phyloP scores from a whole-genome alignment of 2,797 vertebrate genomes.

The Micromesistius poutassou region DNA sequence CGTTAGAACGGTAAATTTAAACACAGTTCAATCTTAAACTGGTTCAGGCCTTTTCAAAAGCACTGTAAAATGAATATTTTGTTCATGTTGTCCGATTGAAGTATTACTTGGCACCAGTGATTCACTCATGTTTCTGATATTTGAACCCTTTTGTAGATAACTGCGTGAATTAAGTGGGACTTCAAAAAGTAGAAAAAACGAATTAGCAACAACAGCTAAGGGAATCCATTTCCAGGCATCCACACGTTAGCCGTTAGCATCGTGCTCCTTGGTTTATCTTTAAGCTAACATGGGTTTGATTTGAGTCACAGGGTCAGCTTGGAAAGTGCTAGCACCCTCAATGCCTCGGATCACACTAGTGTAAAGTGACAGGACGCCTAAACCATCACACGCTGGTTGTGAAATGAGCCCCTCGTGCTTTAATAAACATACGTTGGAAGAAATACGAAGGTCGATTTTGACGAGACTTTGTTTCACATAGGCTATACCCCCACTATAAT shows the following conservation, averaged over 20 bases:
- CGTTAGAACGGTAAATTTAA: too few relatives aligned
- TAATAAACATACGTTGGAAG: constrained; percentile 64
- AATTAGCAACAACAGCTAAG: constrained; percentile 75
- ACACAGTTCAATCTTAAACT: neutral
- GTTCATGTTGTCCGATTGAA: too few relatives aligned
- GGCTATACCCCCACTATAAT: neutral
- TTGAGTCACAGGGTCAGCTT: constrained; percentile 75
- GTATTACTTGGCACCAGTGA: too few relatives aligned
- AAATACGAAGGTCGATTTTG: constrained; percentile 26
- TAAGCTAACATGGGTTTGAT: constrained; percentile 78
- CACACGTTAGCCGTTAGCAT: constrained; percentile 59
- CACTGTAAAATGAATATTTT: too few relatives aligned
- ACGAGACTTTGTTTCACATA: neutral
- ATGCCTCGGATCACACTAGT: constrained; percentile 78
- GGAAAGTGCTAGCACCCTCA: constrained; percentile 70
- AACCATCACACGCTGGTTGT: constrained; percentile 73
- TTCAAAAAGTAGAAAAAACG: neutral
- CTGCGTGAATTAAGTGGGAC: too few relatives aligned
- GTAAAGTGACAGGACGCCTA: constrained; percentile 77
- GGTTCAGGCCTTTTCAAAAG: neutral
- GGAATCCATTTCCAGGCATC: constrained; percentile 64
- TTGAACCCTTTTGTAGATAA: too few relatives aligned
- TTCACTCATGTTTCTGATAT: too few relatives aligned
- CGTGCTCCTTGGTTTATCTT: constrained; percentile 73
- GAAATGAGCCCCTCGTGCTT: constrained; percentile 72